Evolutionary conservation across 2,797 vertebrate species (phyloP).

Genomic region (Microhierax caerulescens): DNA sequence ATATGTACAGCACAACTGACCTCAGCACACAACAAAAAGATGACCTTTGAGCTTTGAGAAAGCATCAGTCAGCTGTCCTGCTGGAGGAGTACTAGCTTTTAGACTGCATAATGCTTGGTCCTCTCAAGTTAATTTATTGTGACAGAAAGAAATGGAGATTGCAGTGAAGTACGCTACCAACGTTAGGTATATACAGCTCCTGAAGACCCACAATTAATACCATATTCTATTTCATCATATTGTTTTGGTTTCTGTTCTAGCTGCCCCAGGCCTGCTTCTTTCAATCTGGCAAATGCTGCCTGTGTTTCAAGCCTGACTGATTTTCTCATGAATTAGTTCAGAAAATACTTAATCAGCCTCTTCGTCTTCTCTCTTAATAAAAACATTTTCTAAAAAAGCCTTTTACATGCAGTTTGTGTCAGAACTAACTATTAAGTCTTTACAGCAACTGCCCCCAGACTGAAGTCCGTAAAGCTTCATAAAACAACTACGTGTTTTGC

Average conservation of each 20-base stretch:
- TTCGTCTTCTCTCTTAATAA: not conserved
- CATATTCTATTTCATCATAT: not conserved
- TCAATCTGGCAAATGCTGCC: not conserved
- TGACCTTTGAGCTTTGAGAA: not conserved
- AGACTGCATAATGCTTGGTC: not conserved
- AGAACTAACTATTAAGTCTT: not conserved
- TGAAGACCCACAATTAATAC: not conserved
- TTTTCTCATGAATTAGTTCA: not conserved
- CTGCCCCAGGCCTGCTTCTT: not conserved
- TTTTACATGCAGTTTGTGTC: not conserved
- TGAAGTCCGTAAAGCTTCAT: not conserved
- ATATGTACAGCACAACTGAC: accelerated
- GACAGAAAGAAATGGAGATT: not conserved
- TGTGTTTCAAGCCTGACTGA: not conserved
- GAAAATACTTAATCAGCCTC: not conserved
- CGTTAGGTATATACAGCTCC: not conserved
- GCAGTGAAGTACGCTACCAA: not conserved
- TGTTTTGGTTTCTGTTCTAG: not conserved
- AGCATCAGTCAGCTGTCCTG: not conserved
- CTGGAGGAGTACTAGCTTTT: not conserved
- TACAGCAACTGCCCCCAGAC: not conserved
- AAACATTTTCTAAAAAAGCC: not conserved
- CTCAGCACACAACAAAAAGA: not conserved
- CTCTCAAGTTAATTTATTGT: not conserved
- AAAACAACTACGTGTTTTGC: not conserved